Base-by-base conservation (phyloP, 2,113 vertebrate genomes). In the Chauna torquata region DNA sequence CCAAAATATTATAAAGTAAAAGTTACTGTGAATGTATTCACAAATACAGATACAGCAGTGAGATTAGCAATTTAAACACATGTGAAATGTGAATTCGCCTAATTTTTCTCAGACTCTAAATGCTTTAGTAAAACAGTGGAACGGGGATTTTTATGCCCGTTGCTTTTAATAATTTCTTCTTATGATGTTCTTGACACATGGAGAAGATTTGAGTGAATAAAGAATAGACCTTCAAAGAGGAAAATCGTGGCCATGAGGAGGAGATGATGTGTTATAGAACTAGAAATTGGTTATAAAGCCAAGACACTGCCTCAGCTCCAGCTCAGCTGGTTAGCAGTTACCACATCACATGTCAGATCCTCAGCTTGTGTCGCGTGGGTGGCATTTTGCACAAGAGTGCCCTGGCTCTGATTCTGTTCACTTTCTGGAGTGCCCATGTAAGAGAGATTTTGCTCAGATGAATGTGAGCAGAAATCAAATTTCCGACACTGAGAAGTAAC, bases 1-100 rank as follows among this genome's bases (percentile, higher is more conserved):
- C 86, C 91, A 93, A 93, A 97, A 97, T 90, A 93, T 90, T 88
- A 92, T 32, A 86, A 80, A 96, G 59, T 91, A 76, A 93, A 85
- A 76, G 79, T 82, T 92, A 55, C 49, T 80, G 61, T 68, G 96
- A 90, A 91, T 84, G 55, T 68, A 96, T 95, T 96, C 96, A 88
- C 84, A 94, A 97, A 94, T 61, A 94, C 61, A 97, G 87, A 96
- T 94, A 68, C 28, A 80, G 45, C 72, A 32, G 71, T 52, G 62
- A 92, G 90, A 96, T 96, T 90, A 94, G 66, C 71, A 82, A 90
- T 92, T 95, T 96, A 96, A 97, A 90, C 88, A 88, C 44, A 96
- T 80, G 72, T 96, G 87, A 96, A 97, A 95, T 92, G 38, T 96
- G 85, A 96, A 80, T 94, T 92, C 62, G 3, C 74, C 86, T 96